These are phyloP conservation scores for Actenoides lindsayi DNA, from an alignment of 2,113 vertebrate species.

Conservation along the genomic window DNA sequence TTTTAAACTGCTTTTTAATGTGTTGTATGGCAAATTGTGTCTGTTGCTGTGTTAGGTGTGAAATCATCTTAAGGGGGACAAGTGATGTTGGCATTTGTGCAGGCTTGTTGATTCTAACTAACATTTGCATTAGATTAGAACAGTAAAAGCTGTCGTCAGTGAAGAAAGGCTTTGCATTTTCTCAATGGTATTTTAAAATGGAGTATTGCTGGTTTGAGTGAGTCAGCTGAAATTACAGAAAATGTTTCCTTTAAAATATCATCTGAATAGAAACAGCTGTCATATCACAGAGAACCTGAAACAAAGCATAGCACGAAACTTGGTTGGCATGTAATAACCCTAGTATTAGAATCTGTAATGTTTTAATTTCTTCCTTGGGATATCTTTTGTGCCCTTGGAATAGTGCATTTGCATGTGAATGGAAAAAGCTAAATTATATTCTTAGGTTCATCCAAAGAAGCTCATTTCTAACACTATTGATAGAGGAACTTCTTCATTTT, in stretches of 20 bases:
- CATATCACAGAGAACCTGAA: constrained; percentile 61
- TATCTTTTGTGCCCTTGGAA: constrained; percentile 64
- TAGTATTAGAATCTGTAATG: constrained; percentile 61
- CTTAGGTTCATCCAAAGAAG: constrained; percentile 48
- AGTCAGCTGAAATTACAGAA: constrained; percentile 67
- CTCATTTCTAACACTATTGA: constrained; percentile 33
- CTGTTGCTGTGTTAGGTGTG: constrained; percentile 39
- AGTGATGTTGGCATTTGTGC: background rate
- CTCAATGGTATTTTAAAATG: constrained; percentile 58
- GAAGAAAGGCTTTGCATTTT: constrained; percentile 55
- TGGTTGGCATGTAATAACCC: constrained; percentile 56
- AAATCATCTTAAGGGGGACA: constrained; percentile 40
- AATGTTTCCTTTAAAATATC: constrained; percentile 51
- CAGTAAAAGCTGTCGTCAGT: constrained; percentile 43
- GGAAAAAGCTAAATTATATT: constrained; percentile 65
- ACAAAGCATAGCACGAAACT: constrained; percentile 59
- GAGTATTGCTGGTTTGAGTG: constrained; percentile 45
- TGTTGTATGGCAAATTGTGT: constrained; percentile 14
- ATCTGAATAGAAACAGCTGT: constrained; percentile 75
- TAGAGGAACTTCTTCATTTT: constrained; percentile 39
- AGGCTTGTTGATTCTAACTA: constrained; percentile 45
- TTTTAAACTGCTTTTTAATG: constrained; percentile 41
- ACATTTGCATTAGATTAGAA: constrained; percentile 58
- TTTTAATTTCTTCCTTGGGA: constrained; percentile 72
- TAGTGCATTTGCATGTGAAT: constrained; percentile 74